These are phyloP conservation scores for Hoplodrina ambigua DNA, from an alignment of 2,888 invertebrate species.

Conservation along the genomic window DNA sequence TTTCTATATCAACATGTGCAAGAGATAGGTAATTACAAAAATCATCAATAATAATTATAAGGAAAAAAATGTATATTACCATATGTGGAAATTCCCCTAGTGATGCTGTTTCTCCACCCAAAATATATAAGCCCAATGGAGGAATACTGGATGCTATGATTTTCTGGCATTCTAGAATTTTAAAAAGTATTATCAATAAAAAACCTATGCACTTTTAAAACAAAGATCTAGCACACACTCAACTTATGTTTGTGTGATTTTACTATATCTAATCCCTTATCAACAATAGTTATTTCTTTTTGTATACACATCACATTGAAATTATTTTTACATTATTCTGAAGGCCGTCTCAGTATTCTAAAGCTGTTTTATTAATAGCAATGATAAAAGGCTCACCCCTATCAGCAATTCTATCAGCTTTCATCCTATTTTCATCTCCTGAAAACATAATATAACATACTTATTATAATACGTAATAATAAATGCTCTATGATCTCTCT, in stretches of 20 bases:
- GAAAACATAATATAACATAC: neutral
- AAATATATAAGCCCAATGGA: slow-evolving; percentile 78
- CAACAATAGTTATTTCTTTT: slow-evolving; percentile 4
- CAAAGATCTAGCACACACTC: neutral
- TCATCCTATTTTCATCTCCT: slow-evolving; percentile 16
- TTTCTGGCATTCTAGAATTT: slow-evolving; percentile 82
- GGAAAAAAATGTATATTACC: slow-evolving; percentile 71
- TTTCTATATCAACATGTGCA: slow-evolving; percentile 4
- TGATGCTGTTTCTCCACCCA: slow-evolving; percentile 79
- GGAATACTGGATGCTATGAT: slow-evolving; percentile 72
- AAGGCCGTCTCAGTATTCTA: neutral
- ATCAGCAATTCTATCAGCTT: slow-evolving; percentile 71
- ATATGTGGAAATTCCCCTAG: slow-evolving; percentile 86
- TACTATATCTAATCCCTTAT: neutral
- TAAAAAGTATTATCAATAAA: neutral
- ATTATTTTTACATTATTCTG: neutral
- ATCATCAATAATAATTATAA: slow-evolving; percentile 13
- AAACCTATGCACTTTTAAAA: neutral
- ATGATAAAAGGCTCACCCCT: slow-evolving; percentile 68
- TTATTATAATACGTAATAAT: too few relatives aligned
- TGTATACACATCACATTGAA: neutral
- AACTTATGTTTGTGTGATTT: neutral
- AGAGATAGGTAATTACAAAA: slow-evolving; percentile 24
- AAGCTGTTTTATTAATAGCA: neutral
- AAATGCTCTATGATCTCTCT: too few relatives aligned